Evolutionary conservation across 92 coral and sea anemone genomes (phyloP), one percentile per base, ranked within the genome.

Genomic region (Phenganax subtilis): DNA sequence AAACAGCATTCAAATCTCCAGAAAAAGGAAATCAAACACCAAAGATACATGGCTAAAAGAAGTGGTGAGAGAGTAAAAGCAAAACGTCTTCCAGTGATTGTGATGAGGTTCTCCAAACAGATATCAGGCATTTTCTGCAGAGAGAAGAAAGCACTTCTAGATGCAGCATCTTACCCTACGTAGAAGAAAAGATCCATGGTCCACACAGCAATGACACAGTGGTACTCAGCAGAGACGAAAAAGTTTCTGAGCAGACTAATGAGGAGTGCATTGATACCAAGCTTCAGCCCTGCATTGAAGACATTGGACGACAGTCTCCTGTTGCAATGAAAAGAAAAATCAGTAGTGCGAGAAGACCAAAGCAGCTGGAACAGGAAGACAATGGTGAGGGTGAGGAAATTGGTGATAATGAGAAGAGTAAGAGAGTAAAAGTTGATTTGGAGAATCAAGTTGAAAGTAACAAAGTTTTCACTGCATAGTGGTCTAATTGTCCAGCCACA

Each of bases 31-130:
- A 66, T 66, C 10, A 66, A 66, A 66, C 72, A 66, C 51, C 72
- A 17, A 66, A 66, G 37, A 14, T 66, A 66, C 63, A 29, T 72
- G 72, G 86, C 72, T 31, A 82, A 72, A 61, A 11, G n/a, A 73
- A 71, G 12, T 9, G 53, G 62, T 82, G 72, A 59, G 72, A 59
- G n/a, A 75, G 55, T 53, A 28, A 82, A 25, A 52, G 86, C 29
- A 55, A 72, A 75, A 51, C 55, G 55, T 27, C 60, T 65, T 69
- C 60, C 63, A 70, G 64, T 81, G 85, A 81, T 7, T 27, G 72
- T 66, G 72, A 66, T 20, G 72, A 66, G 28, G 37, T 66, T 27
- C 72, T 30, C 15, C 72, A 66, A 66, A 66, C 4, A 17, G 72
- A 66, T 66, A 66, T 66, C 51, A 27, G 51, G 14, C 37, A 5